Percentiles rank a stretch among this genome's conserved stretches.
These are phyloP conservation scores for Melanogrammus aeglefinus DNA, from an alignment of 2,797 vertebrate species.

Conservation along the genomic window DNA sequence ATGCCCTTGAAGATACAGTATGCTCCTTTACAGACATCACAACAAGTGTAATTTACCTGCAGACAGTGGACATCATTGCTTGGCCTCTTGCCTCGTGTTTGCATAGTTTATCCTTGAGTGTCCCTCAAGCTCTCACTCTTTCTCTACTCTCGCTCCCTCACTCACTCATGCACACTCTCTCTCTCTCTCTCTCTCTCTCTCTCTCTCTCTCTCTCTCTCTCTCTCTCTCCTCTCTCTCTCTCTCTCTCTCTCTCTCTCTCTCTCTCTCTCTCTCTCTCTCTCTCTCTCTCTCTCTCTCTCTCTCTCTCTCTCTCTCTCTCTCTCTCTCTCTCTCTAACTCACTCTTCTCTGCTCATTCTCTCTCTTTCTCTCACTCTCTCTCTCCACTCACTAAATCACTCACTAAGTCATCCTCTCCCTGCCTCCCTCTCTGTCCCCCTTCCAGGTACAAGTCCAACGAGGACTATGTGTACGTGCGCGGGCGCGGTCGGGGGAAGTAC, in stretches of 20 bases:
- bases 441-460: conserved; percentile 97
- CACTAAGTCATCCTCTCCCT: not conserved
- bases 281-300: not conserved
- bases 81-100: too few species aligned
- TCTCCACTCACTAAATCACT: not conserved
- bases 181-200: not conserved
- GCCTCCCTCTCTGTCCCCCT: not conserved
- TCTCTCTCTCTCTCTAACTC: not conserved
- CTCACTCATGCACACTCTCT: not conserved
- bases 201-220: too few species aligned
- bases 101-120: too few species aligned
- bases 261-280: too few species aligned
- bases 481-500: conserved; percentile 96
- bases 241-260: not conserved
- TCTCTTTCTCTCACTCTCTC: not conserved
- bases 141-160: not conserved
- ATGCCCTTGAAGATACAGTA: too few species aligned
- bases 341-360: not conserved
- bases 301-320: not conserved
- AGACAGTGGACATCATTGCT: not conserved
- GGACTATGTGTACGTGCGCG: conserved; percentile 97
- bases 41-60: not conserved
- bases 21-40: too few species aligned
- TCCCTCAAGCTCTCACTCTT: too few species aligned
- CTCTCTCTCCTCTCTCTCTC: not conserved